Conservation (phyloP, 92 coral and sea anemone genomes). For the Umimayanthus kanabou region DNA sequence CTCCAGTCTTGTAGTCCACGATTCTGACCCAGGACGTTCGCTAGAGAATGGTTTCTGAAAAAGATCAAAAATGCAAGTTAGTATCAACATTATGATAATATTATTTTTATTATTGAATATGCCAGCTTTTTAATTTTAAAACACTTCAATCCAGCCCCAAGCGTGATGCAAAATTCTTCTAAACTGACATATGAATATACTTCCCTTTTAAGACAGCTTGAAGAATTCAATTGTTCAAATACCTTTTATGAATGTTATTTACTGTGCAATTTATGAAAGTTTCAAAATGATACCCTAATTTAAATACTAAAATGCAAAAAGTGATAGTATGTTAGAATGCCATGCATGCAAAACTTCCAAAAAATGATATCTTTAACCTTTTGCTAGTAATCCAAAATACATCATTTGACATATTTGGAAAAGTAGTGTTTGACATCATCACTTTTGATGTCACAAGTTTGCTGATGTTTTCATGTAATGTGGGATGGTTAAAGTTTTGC, state of each 20-base stretch:
- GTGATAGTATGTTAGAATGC: neutral
- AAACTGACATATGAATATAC: neutral
- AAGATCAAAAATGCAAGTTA: conserved; percentile 1
- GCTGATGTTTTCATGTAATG: too few relatives aligned
- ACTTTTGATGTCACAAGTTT: too few relatives aligned
- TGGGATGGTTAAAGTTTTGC: too few relatives aligned
- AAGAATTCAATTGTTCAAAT: neutral
- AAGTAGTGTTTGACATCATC: too few relatives aligned
- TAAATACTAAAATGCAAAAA: neutral
- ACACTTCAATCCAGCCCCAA: neutral
- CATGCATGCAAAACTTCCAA: neutral
- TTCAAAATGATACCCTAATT: conserved; percentile 2
- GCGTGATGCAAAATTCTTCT: neutral
- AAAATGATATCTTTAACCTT: neutral
- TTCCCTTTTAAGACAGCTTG: neutral
- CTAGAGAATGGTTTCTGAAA: conserved; percentile 75
- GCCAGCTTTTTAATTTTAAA: neutral
- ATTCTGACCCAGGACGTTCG: conserved; percentile 62
- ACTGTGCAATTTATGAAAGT: neutral
- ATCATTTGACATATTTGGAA: too few relatives aligned
- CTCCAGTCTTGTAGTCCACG: conserved; percentile 58
- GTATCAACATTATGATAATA: too few relatives aligned
- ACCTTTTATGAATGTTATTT: neutral
- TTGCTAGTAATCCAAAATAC: neutral
- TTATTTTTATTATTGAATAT: neutral